Base-by-base conservation (phyloP, 2,113 vertebrate species). In the Furnarius figulus region DNA sequence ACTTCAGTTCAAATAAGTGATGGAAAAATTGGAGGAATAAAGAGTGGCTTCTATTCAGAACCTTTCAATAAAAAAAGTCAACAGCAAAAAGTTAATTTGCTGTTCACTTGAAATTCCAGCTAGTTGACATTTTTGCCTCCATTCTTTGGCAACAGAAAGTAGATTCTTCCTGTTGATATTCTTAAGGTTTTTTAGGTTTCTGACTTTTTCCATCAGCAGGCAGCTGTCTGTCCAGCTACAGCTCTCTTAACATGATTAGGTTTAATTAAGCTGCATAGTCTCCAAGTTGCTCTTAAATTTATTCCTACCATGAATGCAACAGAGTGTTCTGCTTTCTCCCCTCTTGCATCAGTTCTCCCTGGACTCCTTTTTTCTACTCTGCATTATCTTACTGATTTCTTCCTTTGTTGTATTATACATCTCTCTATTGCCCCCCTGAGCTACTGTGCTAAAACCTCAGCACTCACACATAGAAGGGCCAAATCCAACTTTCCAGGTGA, bases 351-450 rank as follows among this genome's bases (percentile, higher is more conserved):
- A 58, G 16, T 8, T 73, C 40, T 33, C 77, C 18, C 37, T 59
- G 21, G 30, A 14, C 62, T 71, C 14, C 53, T 72, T 33, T 66
- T 52, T 31, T 23, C 25, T 50, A 33, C 53, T 85, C 59, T 63
- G 5, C 11, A 27, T 85, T 50, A 50, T 7, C 37, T 58, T 66
- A 14, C 35, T 49, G 27, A 72, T 70, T 79, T 82, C 20, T 78
- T 68, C 27, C 14, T 47, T 28, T 35, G 13, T 16, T 63, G 10
- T 30, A 19, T 47, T 70, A 17, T 0, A 0, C 5, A 5, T 46
- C 62, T 35, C 55, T 24, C 37, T 49, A 2, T 18, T 35, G 33
- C 24, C 44, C 25, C 28, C 10, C 18, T 50, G 31, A 72, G 44
- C 42, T 59, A 28, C 20, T 37, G 22, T 5, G 17, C 9, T 37